Percentiles rank a stretch among this genome's conserved stretches.
Evolutionary conservation across 2,113 vertebrate species (phyloP).

Genomic region (Elaphurus davidianus): DNA sequence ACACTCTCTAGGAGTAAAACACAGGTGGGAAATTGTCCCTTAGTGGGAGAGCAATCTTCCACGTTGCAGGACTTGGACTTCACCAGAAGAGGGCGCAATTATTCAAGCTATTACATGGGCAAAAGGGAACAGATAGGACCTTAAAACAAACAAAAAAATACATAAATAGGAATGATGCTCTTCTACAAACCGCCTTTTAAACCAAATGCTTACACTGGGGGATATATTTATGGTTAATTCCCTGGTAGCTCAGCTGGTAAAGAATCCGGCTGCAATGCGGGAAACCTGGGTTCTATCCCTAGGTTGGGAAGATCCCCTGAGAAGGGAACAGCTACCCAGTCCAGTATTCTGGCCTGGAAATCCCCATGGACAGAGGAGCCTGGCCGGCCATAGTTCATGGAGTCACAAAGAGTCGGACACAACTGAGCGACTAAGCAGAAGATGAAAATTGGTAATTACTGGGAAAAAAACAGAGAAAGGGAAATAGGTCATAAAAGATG

Average conservation of each 20-base stretch:
- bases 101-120: background rate
- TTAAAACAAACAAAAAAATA: too few relatives aligned
- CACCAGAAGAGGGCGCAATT: constrained; percentile 35
- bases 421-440: background rate
- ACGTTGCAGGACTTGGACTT: background rate
- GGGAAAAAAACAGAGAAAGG: background rate
- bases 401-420: background rate
- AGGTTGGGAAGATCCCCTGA: background rate
- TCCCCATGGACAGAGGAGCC: background rate
- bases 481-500: background rate
- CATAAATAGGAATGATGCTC: background rate
- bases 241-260: background rate
- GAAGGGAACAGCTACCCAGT: background rate
- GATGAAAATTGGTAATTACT: background rate
- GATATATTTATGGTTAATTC: background rate
- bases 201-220: background rate
- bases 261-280: background rate
- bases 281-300: background rate
- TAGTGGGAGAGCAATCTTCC: background rate
- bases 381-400: background rate
- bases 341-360: background rate
- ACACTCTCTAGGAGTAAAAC: background rate
- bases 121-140: background rate
- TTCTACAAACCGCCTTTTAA: background rate
- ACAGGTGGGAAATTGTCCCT: too few relatives aligned